Evolutionary conservation across 2,113 vertebrate species (phyloP), one percentile per base, ranked within the genome.

Genomic region (Odobenus rosmarus): DNA sequence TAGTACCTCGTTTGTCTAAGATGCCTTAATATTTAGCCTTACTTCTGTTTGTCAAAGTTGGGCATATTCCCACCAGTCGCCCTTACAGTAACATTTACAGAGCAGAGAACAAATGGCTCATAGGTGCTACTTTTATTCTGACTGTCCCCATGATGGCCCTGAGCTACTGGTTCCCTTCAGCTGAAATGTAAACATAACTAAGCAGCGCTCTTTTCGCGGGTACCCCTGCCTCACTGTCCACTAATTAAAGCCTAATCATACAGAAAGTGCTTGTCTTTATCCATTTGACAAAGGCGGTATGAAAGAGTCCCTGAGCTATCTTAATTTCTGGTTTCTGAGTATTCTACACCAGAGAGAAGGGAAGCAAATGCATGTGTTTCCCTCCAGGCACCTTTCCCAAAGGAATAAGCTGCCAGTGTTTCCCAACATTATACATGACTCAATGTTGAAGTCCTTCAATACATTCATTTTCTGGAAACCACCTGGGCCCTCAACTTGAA

Each of bases 241-340:
- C 42, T 51, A 53, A 5, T 59, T 57, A 85, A 82, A 59, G 1
- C 31, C 36, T 79, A 57, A 13, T 55, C 64, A 33, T 42, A 76
- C 14, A 93, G 28, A 10, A 61, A 79, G 21, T 67, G 46, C 59
- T 51, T 93, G 33, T 77, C n/a, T 90, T 94, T 61, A 55, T 61
- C 16, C 13, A 79, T 49, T 42, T 95, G 82, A 61, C 31, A 88
- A 95, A 57, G 11, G 19, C 4, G 39, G 13, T 92, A 77, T 79
- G 39, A 95, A 86, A 93, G 9, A 64, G 5, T 64, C 71, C 26
- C 57, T 80, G n/a, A 36, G 36, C 14, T 86, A 39, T 81, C 94
- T 95, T 88, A 94, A 82, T 95, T 96, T 94, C 28, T 85, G 7
- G 79, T 82, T 97, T 89, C 49, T 89, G 64, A 94, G 12, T 42